Evolutionary conservation across 2,113 vertebrate genomes (phyloP).

Genomic region (Elaphurus davidianus): DNA sequence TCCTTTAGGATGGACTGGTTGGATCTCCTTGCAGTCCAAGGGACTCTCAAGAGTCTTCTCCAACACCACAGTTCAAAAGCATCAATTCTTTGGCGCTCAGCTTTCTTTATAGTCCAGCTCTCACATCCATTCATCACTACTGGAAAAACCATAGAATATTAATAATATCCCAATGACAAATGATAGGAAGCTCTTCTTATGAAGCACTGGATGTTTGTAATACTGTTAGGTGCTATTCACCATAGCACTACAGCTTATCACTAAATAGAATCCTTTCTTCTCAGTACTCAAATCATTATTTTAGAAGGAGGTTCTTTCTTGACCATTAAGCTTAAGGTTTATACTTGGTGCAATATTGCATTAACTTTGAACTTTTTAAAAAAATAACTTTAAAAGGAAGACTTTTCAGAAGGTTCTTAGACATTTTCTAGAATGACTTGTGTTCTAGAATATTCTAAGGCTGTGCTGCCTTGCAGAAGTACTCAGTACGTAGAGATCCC

Average conservation of each 20-base stretch:
- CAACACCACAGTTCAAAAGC: not conserved
- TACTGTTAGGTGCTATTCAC: not conserved
- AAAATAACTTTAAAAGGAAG: not conserved
- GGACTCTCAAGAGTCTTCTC: not conserved
- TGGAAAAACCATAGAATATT: not conserved
- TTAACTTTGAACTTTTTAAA: not conserved
- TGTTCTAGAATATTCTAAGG: not conserved
- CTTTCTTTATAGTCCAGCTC: not conserved
- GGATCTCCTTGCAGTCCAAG: not conserved
- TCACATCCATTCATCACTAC: not conserved
- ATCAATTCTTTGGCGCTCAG: not conserved
- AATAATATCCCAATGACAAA: not conserved
- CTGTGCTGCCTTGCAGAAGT: not conserved
- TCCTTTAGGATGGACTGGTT: not conserved
- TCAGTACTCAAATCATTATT: not conserved
- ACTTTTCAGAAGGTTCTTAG: not conserved
- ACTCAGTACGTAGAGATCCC: not conserved
- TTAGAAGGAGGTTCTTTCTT: not conserved
- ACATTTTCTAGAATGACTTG: not conserved
- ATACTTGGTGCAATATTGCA: not conserved
- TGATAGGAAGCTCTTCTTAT: not conserved
- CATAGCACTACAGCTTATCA: not conserved
- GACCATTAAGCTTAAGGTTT: not conserved
- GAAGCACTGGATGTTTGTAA: not conserved
- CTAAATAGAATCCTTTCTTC: not conserved